Percentiles rank a stretch among this genome's conserved stretches.
phyloP scores from a whole-genome alignment of 2,888 invertebrate species.

The Endotricha flammealis region DNA sequence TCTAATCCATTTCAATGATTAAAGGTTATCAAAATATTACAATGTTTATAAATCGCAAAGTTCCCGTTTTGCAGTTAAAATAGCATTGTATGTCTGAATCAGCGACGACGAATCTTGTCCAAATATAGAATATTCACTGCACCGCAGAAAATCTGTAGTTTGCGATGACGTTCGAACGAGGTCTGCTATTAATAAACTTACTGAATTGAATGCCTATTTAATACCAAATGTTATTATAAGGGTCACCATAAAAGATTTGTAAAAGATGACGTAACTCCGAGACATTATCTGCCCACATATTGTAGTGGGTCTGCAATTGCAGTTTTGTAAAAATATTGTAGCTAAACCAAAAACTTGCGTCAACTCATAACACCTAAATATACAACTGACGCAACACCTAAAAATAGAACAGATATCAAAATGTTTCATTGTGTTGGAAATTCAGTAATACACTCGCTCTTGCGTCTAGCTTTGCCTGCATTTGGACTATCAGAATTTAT shows the following conservation, averaged over 20 bases:
- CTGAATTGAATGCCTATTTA: not conserved
- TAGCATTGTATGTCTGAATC: slow-evolving; percentile 35
- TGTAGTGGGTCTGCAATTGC: not conserved
- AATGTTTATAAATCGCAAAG: slow-evolving; percentile 19
- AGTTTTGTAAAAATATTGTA: not conserved
- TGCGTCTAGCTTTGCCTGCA: too few species aligned
- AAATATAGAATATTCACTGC: slow-evolving; percentile 45
- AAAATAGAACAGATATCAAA: not conserved
- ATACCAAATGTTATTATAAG: slow-evolving; percentile 2
- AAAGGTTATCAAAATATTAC: too few species aligned
- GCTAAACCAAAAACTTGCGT: not conserved
- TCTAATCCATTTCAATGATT: too few species aligned
- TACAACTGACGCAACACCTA: not conserved
- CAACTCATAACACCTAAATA: slow-evolving; percentile 4
- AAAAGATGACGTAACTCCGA: slow-evolving; percentile 11
- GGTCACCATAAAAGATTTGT: slow-evolving; percentile 12
- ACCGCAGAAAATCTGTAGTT: slow-evolving; percentile 26
- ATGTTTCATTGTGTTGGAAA: not conserved
- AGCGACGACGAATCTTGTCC: slow-evolving; percentile 35
- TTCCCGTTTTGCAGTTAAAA: slow-evolving; percentile 29
- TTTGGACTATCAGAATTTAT: too few species aligned
- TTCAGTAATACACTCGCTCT: not conserved
- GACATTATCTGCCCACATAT: slow-evolving; percentile 15
- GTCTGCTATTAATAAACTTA: slow-evolving; percentile 18
- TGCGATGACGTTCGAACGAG: slow-evolving; percentile 23